Evolutionary conservation across 2,888 invertebrate genomes (phyloP), one percentile per base, ranked within the genome.

Genomic region (Phengaris arion): DNA sequence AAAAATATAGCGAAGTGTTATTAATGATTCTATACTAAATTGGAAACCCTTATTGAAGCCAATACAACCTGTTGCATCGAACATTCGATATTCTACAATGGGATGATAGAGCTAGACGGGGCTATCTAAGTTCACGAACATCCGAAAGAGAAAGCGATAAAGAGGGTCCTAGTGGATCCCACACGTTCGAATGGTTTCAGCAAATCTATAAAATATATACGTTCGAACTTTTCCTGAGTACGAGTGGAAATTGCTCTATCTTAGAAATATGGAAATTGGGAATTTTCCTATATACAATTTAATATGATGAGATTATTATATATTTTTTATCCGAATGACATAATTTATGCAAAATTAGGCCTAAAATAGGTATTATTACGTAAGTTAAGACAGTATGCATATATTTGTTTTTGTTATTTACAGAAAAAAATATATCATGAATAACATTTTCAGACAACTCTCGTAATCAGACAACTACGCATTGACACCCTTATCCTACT

Each of bases 61-160:
- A 88, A 93, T 93, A 90, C 85, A 82, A 92, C 93, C 88, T 93
- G 93, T 93, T 93, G 93, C 92, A 85, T 85, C 85, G 87, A 93
- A 90, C 89, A 89, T 92, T 93, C 93, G 93, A 93, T 93, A 91
- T 88, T 90, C 89, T 92, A 91, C 92, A 91, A 92, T 92, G 93
- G 91, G 84, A 87, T 84, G 86, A 77, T 76, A 77, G 84, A 90
- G 64, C 77, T 82, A 82, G 89, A 88, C 54, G 77, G 78, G 74
- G 76, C 22, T 79, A 86, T 82, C 64, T 59, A 13, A 15, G 57
- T 45, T 57, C 45, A 59, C 74, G 59, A 55, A 59, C 5, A 84
- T 77, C 79, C 12, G 83, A 91, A 75, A 75, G 83, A 78, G 89
- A 88, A 51, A 77, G 82, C 75, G 57, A 79, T 77, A 84, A 87